Evolutionary conservation across 1,140 invertebrate species (phyloP).

Genomic region (Sminthurinus signatus): DNA sequence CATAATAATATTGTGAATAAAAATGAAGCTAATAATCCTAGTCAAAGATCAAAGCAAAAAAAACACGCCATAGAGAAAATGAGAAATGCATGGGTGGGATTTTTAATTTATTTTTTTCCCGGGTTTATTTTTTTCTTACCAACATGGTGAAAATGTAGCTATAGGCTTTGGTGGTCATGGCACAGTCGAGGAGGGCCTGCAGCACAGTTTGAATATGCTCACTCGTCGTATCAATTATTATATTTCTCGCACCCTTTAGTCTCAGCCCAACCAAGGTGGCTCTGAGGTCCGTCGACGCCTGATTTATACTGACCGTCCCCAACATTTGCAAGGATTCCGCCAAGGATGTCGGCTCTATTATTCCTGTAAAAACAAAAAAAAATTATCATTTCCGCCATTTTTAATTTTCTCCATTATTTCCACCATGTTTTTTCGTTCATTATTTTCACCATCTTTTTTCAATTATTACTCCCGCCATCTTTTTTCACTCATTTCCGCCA

Average conservation of each 20-base stretch:
- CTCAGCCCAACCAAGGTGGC: conserved; percentile 37
- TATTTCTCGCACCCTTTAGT: conserved; percentile 40
- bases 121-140: too few species aligned
- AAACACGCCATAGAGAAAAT: not conserved
- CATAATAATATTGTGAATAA: too few species aligned
- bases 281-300: conserved; percentile 31
- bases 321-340: conserved; percentile 36
- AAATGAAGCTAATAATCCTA: not conserved
- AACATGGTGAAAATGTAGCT: conserved; percentile 41
- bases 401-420: too few species aligned
- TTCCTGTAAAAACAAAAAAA: conserved; percentile 22
- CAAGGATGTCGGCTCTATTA: conserved; percentile 36
- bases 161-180: conserved; percentile 41
- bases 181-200: conserved; percentile 37
- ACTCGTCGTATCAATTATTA: conserved; percentile 37
- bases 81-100: not conserved
- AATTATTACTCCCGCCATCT: not conserved
- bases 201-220: conserved; percentile 34
- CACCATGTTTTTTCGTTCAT: too few species aligned
- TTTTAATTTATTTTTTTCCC: not conserved
- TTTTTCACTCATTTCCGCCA: not conserved
- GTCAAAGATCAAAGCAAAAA: not conserved
- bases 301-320: conserved; percentile 34
- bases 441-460: too few species aligned
- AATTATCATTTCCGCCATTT: too few species aligned